Conservation (phyloP, 2,113 vertebrate species). For the Anolis sagrei region DNA sequence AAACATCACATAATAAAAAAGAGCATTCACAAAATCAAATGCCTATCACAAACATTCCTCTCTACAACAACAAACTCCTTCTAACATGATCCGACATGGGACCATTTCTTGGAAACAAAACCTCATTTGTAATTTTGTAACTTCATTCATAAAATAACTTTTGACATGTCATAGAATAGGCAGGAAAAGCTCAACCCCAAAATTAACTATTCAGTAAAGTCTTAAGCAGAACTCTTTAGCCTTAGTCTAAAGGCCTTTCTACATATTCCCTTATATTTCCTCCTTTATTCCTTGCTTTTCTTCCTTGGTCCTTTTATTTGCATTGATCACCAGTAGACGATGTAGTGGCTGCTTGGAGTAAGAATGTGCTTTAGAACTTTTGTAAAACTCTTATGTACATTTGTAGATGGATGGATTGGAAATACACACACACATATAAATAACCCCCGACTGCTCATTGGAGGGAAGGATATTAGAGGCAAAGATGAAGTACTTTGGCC, state of each 20-base stretch:
- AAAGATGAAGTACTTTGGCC: no score
- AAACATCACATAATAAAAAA: constrained; percentile 23
- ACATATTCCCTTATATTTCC: not conserved
- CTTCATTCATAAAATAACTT: not conserved
- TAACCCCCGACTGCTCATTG: no score
- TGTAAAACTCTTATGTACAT: no score
- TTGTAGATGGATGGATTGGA: no score
- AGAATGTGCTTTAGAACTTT: no score
- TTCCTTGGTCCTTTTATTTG: not conserved
- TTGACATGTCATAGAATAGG: not conserved
- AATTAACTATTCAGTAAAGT: not conserved
- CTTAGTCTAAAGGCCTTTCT: no score
- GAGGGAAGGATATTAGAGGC: no score
- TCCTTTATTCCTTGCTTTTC: not conserved
- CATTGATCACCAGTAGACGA: not conserved
- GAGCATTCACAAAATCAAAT: constrained; percentile 3
- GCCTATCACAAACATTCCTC: not conserved
- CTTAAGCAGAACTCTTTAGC: not conserved
- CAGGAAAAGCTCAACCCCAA: not conserved
- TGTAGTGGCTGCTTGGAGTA: no score
- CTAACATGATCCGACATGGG: not conserved
- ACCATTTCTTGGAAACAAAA: not conserved
- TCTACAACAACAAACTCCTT: not conserved
- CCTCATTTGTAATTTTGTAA: not conserved
- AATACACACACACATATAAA: no score